Evolutionary conservation across 2,888 invertebrate genomes (phyloP), one percentile per base, ranked within the genome.

Genomic region (Gymnoscelis rufifasciata): DNA sequence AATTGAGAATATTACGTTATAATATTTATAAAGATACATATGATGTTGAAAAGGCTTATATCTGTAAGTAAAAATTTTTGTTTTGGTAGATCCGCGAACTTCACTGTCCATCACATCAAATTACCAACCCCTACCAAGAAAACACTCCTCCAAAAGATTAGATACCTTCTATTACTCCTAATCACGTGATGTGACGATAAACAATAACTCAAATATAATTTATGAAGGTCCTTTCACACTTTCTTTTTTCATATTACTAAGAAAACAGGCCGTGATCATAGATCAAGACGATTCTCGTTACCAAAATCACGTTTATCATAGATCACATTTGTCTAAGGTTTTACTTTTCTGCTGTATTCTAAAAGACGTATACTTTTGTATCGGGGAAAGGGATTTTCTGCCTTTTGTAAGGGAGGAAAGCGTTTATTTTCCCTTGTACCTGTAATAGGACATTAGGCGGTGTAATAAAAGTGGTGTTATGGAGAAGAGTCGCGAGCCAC

Each of bases 261-360:
- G 77, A 82, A 83, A 82, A 78, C 68, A 78, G 74, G 58, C 74
- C 76, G 67, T 65, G 70, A 64, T 57, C 71, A 79, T 87, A 71
- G 71, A 83, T 87, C 87, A 83, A 68, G 72, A 63, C 56, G 66
- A 64, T 67, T 69, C 86, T 86, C 78, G 87, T 87, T 87, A 86
- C 86, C 77, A 63, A 86, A 87, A 84, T 83, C 86, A 82, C 80
- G 83, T 81, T 83, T 81, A 83, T 86, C 86, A 83, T 86, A 83
- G 79, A 86, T 86, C 84, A 84, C 86, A 79, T 78, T 83, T 77
- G 81, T 83, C 82, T 81, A 81, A 83, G 83, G 79, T 77, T 79
- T 80, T 79, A 76, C 68, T 66, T 74, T 66, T 66, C 51, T 60
- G 43, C 49, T 48, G 40, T 43, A 35, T 15, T 10, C n/a, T 53